These are phyloP conservation scores for Nemoura dubitans DNA, from an alignment of 2,888 invertebrate genomes.

Conservation along the genomic window DNA sequence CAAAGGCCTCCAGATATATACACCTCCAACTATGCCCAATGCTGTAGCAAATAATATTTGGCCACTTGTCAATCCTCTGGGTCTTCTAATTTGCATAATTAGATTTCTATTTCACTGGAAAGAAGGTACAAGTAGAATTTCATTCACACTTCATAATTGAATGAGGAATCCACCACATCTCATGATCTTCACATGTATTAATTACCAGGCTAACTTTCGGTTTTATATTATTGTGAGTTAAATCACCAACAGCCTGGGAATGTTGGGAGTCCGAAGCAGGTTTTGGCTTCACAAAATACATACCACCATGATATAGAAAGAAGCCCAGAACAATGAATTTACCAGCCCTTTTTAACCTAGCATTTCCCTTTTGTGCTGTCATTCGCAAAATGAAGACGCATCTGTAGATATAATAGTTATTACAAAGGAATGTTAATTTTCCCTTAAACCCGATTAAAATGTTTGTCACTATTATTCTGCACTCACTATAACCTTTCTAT, in stretches of 20 bases:
- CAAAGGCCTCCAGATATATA: conserved; percentile 66
- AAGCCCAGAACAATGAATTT: conserved; percentile 9
- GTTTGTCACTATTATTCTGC: too few species aligned
- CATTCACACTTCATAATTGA: too few species aligned
- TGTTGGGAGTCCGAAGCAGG: background rate
- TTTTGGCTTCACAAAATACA: conserved; percentile 21
- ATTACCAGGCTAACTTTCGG: background rate
- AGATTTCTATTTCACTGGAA: background rate
- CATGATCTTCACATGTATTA: too few species aligned
- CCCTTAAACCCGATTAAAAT: too few species aligned
- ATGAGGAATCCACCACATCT: too few species aligned
- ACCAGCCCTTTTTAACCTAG: conserved; percentile 10
- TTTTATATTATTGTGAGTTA: background rate
- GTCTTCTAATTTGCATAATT: conserved; percentile 62
- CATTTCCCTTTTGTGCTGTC: background rate
- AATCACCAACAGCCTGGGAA: too few species aligned
- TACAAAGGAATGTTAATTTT: too few species aligned
- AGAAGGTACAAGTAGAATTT: background rate
- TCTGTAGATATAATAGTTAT: too few species aligned
- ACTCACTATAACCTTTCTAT: too few species aligned
- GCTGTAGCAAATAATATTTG: conserved; percentile 61
- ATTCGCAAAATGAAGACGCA: conserved; percentile 14
- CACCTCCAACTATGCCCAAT: conserved; percentile 62
- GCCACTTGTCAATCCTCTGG: conserved; percentile 59
- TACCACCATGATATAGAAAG: conserved; percentile 32